Base-by-base conservation (phyloP, 2,797 vertebrate species). In the Morelia viridis region DNA sequence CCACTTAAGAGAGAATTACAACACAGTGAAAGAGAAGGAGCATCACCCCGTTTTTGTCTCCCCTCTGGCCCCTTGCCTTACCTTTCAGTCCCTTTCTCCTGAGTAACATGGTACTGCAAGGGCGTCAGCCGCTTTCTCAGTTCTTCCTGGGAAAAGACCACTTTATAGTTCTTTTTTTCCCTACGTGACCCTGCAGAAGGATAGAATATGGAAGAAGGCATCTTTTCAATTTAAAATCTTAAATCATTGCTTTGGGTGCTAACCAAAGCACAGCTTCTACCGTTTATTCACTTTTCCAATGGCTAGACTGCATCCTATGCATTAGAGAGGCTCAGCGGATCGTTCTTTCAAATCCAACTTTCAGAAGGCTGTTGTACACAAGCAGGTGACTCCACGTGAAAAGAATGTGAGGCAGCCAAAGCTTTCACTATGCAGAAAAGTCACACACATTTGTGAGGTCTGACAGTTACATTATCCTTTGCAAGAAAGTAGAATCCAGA, bases 61-160 rank as follows among this genome's bases (percentile, higher is more conserved):
- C 1, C 93, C 90, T 92, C 89, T 62, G 96, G 90, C 2, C 0
- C 95, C 88, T 90, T 65, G 91, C 93, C 96, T 95, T 96, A 99
- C 99, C 99, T 99, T 97, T 99, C 99, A 0, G 99, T 99, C 90
- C 98, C 99, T 96, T 98, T 98, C 96, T 99, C 98, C 97, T 99
- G 99, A 96, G 99, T 99, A 89, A 99, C 98, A 92, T 99, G 98
- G 97, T 98, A 99, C 95, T 99, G 99, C 96, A 98, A 96, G 8
- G 99, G 98, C 6, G 98, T 98, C 94, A 99, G 98, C 6, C 98
- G 98, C 95, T 99, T 98, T 97, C 95, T 98, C 97, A 99, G 97
- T 93, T 99, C 99, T 96, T 99, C 98, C 96, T 98, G 97, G 91
- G 98, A 95, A 97, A 99, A 99, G 93, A 96, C 97, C 97, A 98